phyloP scores from a whole-genome alignment of 2,888 invertebrate genomes.

The Ormia ochracea region DNA sequence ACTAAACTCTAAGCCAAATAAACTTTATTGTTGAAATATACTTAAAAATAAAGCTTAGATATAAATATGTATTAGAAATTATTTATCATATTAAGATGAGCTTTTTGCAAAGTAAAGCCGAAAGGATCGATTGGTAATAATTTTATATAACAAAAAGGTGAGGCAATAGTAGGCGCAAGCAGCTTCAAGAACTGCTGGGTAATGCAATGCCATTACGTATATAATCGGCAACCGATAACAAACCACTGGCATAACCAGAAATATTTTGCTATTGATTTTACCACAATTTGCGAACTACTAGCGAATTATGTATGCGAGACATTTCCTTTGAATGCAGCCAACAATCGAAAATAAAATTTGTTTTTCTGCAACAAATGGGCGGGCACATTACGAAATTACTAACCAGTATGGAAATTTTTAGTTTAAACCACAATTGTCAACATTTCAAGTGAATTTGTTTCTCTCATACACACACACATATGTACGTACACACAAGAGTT shows the following conservation, averaged over 20 bases:
- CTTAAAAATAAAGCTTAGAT: too few relatives aligned
- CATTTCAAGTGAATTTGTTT: neutral
- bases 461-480: too few relatives aligned
- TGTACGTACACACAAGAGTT: too few relatives aligned
- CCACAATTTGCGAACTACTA: neutral
- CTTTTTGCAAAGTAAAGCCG: too few relatives aligned
- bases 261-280: neutral
- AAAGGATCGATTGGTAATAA: too few relatives aligned
- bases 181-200: neutral
- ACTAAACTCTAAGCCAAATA: too few relatives aligned
- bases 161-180: too few relatives aligned
- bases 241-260: neutral
- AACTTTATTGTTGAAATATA: too few relatives aligned
- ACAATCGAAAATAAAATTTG: neutral
- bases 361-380: neutral
- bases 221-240: neutral
- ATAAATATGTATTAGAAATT: too few relatives aligned
- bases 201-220: neutral
- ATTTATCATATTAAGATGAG: too few relatives aligned
- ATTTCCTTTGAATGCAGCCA: neutral
- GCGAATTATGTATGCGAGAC: neutral
- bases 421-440: slow-evolving; percentile 30
- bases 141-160: too few relatives aligned
- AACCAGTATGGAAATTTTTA: neutral
- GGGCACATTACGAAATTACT: neutral